Base-by-base conservation (phyloP, 2,113 vertebrate species). In the Dendrocopos noguchii region DNA sequence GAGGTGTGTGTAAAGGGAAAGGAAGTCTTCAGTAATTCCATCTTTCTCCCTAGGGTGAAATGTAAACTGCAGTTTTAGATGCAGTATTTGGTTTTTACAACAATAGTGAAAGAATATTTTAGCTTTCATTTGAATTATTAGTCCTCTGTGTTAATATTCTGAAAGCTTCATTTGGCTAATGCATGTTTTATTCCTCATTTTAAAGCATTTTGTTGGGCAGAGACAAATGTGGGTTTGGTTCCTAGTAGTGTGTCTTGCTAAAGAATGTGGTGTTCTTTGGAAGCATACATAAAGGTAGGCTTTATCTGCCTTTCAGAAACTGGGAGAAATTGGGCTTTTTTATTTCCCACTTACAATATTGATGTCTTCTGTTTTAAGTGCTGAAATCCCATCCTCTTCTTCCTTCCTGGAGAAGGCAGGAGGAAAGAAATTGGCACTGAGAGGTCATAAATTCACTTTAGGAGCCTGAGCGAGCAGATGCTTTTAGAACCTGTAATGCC, bases 81-180 rank as follows among this genome's bases (percentile, higher is more conserved):
- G 53, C 39, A 52, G n/a, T 88, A 47, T 85, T 91, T 85, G 61
- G 55, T 84, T 92, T 89, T 84, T 73, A 46, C 89, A 93, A 65
- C 63, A 89, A 42, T 33, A 63, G 16, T 63, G 55, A 87, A 89
- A 70, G 33, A 84, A 22, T 70, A 19, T 44, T 72, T 78, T 44
- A 42, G 34, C 52, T 95, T 12, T 91, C 4, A 6, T 80, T 84
- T 85, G 52, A 77, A 72, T 91, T 61, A 39, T 75, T 60, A 14
- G 31, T 46, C 17, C 15, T 80, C 5, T 15, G 4, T 59, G 15
- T 76, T 84, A 34, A 39, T 60, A 31, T 77, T 84, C 57, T 66
- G 52, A 66, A 82, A 42, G 15, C 4, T 83, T 88, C 12, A 15
- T 87, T 66, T 90, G 77, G 14, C 68, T 86, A 44, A 29, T 46